These are phyloP conservation scores for Acrocephalus kingi DNA, from an alignment of 2,113 vertebrate species.

Conservation along the genomic window DNA sequence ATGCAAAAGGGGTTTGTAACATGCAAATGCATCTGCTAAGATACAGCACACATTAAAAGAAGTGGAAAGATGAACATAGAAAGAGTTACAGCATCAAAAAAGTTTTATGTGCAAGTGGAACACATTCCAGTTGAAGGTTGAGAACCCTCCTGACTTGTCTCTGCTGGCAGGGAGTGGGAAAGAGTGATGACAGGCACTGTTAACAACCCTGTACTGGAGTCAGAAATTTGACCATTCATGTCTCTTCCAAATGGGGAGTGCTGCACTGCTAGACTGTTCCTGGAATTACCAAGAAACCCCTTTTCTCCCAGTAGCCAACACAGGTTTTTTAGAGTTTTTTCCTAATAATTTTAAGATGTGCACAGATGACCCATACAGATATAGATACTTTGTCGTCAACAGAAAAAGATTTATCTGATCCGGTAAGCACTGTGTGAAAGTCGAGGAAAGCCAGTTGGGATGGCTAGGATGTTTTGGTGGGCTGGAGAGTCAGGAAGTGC, in stretches of 20 bases:
- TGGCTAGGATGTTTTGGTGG: neutral
- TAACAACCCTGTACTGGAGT: neutral
- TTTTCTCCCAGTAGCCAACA: neutral
- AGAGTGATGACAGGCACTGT: neutral
- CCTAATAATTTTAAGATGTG: neutral
- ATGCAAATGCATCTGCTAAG: neutral
- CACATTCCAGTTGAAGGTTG: neutral
- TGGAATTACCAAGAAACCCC: neutral
- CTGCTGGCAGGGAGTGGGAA: neutral
- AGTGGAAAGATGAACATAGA: neutral
- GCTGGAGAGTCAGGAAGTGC: neutral
- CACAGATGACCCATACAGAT: neutral
- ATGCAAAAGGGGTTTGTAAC: neutral
- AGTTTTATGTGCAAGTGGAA: neutral
- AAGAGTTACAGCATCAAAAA: neutral
- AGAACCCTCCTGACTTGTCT: neutral
- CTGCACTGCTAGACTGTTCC: neutral
- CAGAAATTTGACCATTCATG: neutral
- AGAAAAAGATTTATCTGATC: neutral
- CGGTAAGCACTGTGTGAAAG: neutral
- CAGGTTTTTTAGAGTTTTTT: fast-evolving
- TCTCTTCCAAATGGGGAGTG: neutral
- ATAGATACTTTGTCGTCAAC: neutral
- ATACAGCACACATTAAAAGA: neutral
- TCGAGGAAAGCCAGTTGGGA: neutral